These are phyloP conservation scores for Perca schrenkii DNA, from an alignment of 2,113 vertebrate species.

Conservation along the genomic window DNA sequence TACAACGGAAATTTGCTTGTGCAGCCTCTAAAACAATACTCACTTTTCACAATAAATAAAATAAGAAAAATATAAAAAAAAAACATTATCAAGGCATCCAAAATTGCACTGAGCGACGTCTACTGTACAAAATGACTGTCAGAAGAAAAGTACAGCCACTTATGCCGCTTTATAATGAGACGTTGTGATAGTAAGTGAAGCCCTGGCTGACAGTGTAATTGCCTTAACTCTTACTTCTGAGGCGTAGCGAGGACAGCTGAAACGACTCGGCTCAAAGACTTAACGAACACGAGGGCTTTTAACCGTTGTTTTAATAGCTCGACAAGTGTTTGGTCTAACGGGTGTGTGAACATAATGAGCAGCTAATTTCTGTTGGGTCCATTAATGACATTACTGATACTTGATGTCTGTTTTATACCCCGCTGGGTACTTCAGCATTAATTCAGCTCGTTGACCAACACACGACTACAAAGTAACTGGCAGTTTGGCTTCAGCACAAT, in stretches of 20 bases:
- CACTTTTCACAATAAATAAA: too few species aligned
- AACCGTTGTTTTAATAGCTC: constrained; percentile 16
- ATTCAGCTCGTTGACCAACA: not conserved
- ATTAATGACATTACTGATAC: not conserved
- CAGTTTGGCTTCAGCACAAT: not conserved
- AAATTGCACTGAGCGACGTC: not conserved
- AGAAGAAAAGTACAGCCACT: not conserved
- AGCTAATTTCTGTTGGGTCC: constrained; percentile 2
- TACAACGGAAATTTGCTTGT: too few species aligned
- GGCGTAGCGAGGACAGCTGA: not conserved
- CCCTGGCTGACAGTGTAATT: constrained; percentile 19
- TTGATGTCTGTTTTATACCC: not conserved
- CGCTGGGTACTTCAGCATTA: not conserved
- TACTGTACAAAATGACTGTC: not conserved
- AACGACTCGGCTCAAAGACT: not conserved
- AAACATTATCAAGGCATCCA: too few species aligned
- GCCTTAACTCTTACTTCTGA: not conserved
- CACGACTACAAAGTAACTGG: not conserved
- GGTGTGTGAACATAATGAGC: constrained; percentile 36
- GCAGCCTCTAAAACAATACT: too few species aligned
- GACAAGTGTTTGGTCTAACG: constrained; percentile 7
- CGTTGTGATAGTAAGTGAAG: not conserved
- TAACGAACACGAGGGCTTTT: not conserved
- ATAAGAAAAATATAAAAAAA: too few species aligned
- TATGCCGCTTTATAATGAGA: not conserved